Evolutionary conservation across 2,797 vertebrate genomes (phyloP).

Genomic region (Poecile montanus): DNA sequence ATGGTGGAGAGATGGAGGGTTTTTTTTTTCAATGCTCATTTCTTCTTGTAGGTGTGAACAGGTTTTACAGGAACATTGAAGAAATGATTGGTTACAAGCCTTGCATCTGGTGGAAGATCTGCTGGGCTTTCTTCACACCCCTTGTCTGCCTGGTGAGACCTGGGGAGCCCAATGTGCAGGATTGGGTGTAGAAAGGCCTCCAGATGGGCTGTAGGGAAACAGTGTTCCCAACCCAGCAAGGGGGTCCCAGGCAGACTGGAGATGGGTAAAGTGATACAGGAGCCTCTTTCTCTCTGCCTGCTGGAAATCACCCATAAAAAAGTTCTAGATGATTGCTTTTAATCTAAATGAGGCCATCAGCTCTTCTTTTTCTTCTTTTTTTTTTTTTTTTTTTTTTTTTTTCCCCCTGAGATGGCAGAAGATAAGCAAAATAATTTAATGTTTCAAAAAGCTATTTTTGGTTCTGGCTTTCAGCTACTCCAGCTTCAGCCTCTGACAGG

Average conservation of each 20-base stretch:
- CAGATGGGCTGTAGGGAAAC: background rate
- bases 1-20: background rate
- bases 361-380: background rate
- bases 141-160: conserved; percentile 87
- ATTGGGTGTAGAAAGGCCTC: background rate
- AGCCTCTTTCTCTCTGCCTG: background rate
- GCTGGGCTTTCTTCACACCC: conserved; percentile 89
- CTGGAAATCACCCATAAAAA: background rate
- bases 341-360: background rate
- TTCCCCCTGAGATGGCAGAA: background rate
- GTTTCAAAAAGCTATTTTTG: background rate
- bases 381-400: background rate
- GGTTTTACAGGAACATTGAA: conserved; percentile 89
- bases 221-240: background rate
- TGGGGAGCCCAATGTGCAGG: background rate
- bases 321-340: background rate
- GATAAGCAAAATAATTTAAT: background rate
- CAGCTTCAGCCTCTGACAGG: background rate
- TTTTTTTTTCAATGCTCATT: background rate
- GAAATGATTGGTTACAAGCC: conserved; percentile 94
- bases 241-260: background rate
- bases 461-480: background rate
- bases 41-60: conserved; percentile 84
- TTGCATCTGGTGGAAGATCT: conserved; percentile 90
- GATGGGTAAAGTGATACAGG: background rate